Conservation (phyloP, 2,888 invertebrate genomes). For the Rhaphigaster nebulosa region DNA sequence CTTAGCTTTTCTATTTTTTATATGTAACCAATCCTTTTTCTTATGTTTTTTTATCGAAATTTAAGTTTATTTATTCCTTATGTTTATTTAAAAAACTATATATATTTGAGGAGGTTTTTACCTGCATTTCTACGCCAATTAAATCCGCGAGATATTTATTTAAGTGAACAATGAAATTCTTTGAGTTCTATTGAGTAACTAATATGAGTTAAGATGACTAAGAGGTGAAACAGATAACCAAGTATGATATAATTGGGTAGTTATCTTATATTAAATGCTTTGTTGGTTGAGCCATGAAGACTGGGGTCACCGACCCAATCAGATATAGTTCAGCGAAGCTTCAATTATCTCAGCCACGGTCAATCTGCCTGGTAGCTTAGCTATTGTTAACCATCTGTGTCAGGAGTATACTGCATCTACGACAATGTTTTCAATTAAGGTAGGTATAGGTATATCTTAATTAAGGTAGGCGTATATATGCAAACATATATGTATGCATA, state of each 20-base stretch:
- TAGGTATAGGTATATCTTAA: no score
- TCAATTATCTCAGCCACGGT: conserved; percentile 7
- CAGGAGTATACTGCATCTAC: background rate
- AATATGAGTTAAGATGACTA: background rate
- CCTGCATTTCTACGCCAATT: no score
- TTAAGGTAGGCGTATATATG: no score
- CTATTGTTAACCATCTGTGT: background rate
- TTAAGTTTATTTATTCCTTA: no score
- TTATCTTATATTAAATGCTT: conserved; percentile 3
- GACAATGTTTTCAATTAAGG: background rate
- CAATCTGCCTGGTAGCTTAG: background rate
- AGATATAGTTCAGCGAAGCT: background rate
- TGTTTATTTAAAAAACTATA: no score
- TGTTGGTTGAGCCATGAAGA: background rate
- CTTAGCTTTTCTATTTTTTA: no score
- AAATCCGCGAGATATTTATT: no score
- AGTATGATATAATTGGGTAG: conserved; percentile 21
- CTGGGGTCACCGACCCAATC: conserved; percentile 31
- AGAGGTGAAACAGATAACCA: background rate
- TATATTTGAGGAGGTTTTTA: no score
- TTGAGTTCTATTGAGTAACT: background rate
- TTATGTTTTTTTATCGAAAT: no score
- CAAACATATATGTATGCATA: no score
- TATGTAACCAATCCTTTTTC: no score
- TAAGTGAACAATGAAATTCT: background rate